Percentiles rank a stretch among this genome's conserved stretches.
These are phyloP conservation scores for Melikaiella ostensackeni DNA, from an alignment of 2,888 invertebrate species.

Conservation along the genomic window DNA sequence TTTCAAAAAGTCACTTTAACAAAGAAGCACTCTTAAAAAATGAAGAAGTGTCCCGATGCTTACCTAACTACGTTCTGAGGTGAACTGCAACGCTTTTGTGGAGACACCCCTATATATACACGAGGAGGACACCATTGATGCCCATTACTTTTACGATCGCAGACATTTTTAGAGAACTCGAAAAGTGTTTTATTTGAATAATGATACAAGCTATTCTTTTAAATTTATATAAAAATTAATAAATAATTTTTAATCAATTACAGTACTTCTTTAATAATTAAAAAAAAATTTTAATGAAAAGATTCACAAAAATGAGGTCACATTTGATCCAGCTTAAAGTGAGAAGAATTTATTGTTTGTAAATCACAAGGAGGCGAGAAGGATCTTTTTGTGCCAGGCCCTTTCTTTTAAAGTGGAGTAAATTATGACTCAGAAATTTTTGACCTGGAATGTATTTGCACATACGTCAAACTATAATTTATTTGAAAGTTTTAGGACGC, in stretches of 20 bases:
- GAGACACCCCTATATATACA: slow-evolving; percentile 74
- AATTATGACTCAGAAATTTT: slow-evolving; percentile 6
- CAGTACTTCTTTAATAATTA: background rate
- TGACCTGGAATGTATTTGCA: slow-evolving; percentile 29
- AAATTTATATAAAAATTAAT: background rate
- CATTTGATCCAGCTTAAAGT: slow-evolving; percentile 1
- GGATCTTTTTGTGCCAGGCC: slow-evolving; percentile 12
- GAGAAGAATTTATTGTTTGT: slow-evolving; percentile 31
- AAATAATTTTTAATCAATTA: background rate
- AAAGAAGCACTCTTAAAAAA: slow-evolving; percentile 34
- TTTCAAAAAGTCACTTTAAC: slow-evolving; percentile 5
- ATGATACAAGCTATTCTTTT: background rate
- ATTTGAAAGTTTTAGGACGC: background rate
- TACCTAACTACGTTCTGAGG: slow-evolving; percentile 71
- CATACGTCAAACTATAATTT: background rate
- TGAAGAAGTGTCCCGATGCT: slow-evolving; percentile 56
- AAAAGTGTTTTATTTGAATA: background rate
- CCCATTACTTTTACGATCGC: slow-evolving; percentile 54
- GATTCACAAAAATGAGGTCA: slow-evolving; percentile 11
- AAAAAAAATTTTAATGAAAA: background rate
- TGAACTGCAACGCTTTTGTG: slow-evolving; percentile 70
- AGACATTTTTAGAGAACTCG: slow-evolving; percentile 43
- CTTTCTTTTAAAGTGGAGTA: slow-evolving; percentile 33
- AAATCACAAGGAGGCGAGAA: slow-evolving; percentile 25
- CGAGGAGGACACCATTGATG: slow-evolving; percentile 63